Evolutionary conservation across 2,113 vertebrate genomes (phyloP).

Genomic region (Dasyornis broadbenti): DNA sequence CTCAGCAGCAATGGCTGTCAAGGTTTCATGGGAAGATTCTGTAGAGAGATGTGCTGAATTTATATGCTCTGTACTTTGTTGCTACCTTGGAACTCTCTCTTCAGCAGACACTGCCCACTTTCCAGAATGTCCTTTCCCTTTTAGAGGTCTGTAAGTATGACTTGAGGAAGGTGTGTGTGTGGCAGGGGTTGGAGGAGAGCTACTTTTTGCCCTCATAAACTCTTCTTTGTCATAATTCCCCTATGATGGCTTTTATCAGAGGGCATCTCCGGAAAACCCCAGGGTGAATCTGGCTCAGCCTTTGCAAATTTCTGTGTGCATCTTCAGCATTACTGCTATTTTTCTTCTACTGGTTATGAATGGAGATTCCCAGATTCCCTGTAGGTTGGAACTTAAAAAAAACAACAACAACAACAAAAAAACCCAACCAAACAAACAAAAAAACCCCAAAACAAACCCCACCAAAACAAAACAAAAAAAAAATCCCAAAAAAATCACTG

Average conservation of each 20-base stretch:
- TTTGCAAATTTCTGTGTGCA: neutral
- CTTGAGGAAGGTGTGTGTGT: neutral
- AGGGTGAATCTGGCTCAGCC: neutral
- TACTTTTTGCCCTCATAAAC: neutral
- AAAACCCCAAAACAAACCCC: no score
- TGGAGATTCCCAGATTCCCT: neutral
- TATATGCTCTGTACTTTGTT: neutral
- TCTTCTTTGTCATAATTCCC: neutral
- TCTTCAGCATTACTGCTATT: neutral
- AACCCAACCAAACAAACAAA: no score
- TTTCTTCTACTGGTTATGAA: neutral
- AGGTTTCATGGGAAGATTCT: neutral
- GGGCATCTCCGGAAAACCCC: neutral
- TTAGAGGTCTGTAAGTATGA: neutral
- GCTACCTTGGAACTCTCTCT: neutral
- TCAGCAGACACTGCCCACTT: neutral
- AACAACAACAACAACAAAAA: neutral
- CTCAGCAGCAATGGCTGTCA: neutral
- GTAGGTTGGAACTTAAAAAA: neutral
- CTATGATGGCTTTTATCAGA: neutral
- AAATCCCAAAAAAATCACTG: no score
- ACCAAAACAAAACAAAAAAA: neutral
- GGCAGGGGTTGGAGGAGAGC: rapidly evolving
- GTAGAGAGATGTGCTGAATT: neutral
- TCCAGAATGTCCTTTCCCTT: neutral